These are phyloP conservation scores for Gallinago solitaria DNA, from an alignment of 2,797 vertebrate genomes.

Conservation along the genomic window DNA sequence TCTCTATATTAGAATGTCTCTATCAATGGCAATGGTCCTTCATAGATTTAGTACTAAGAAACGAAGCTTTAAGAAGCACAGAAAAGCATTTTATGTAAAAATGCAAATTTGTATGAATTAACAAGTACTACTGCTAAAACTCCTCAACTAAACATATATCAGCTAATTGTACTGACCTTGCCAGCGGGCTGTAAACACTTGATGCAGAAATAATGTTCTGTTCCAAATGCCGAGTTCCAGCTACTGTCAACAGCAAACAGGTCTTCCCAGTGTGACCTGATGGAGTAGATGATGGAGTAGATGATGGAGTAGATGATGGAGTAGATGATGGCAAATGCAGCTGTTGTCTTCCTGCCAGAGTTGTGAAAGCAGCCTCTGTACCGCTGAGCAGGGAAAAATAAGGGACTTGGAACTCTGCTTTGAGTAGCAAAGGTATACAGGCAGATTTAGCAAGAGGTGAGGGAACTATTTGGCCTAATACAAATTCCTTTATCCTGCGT, in stretches of 20 bases:
- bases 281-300: neutral
- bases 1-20: neutral
- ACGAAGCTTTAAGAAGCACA: neutral
- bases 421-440: neutral
- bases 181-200: slow-evolving; percentile 15
- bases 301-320: neutral
- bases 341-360: neutral
- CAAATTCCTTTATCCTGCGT: neutral
- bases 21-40: neutral
- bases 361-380: neutral
- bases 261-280: neutral
- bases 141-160: neutral
- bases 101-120: neutral
- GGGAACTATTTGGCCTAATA: neutral
- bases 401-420: neutral
- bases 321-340: neutral
- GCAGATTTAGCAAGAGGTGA: neutral
- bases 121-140: neutral
- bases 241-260: slow-evolving; percentile 18
- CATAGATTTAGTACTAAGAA: neutral
- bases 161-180: slow-evolving; percentile 50
- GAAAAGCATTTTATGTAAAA: neutral
- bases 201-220: slow-evolving; percentile 14
- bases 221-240: slow-evolving; percentile 10
- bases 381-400: neutral